These are phyloP conservation scores for Philopedon plagiatum DNA, from an alignment of 2,888 invertebrate genomes.

Conservation along the genomic window DNA sequence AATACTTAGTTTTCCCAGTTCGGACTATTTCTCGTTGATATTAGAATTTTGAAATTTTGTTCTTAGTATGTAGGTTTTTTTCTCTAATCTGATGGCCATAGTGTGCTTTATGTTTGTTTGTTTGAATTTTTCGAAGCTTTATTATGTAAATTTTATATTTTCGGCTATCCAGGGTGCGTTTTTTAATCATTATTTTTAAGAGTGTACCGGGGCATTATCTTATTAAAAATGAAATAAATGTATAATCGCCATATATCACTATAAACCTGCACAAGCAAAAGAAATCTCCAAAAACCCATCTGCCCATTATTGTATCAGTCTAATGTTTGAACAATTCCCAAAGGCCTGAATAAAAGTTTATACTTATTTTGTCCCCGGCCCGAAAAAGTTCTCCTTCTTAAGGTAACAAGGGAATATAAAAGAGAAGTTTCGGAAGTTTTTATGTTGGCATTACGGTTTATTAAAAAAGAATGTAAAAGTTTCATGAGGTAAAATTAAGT, in stretches of 20 bases:
- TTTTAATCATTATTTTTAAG: too few species aligned
- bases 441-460: not conserved
- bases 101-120: too few species aligned
- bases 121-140: too few species aligned
- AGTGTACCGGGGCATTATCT: too few species aligned
- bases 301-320: not conserved
- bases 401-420: conserved; percentile 2
- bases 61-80: too few species aligned
- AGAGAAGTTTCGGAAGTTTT: conserved; percentile 4
- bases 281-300: not conserved
- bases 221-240: too few species aligned
- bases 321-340: not conserved
- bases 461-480: conserved; percentile 8
- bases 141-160: too few species aligned
- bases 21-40: too few species aligned
- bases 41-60: too few species aligned
- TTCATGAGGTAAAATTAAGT: not conserved
- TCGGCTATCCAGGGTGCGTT: too few species aligned
- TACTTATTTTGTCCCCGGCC: conserved; percentile 23
- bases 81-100: too few species aligned
- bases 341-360: conserved; percentile 24
- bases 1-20: too few species aligned
- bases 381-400: not conserved
- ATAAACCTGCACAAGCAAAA: not conserved
- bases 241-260: not conserved